These are phyloP conservation scores for Zoroaster sp. DNA, from an alignment of 53 echinoderm and acorn worm species.

Conservation along the genomic window DNA sequence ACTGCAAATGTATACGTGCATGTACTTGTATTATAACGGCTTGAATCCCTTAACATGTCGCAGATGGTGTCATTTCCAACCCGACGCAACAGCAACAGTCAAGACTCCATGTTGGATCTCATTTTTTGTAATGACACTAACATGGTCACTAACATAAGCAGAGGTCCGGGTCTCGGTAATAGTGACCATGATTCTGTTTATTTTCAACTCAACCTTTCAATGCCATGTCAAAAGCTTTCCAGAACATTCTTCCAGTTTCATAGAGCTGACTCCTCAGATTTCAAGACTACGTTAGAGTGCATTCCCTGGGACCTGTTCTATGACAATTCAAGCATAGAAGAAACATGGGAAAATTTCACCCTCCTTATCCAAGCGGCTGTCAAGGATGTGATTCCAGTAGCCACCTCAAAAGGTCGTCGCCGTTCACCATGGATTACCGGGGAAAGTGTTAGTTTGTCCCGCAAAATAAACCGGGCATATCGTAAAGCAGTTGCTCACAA, in stretches of 20 bases:
- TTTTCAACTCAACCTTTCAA: not conserved
- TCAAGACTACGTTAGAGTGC: not conserved
- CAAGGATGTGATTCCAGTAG: not conserved
- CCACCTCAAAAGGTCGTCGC: not conserved
- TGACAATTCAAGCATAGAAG: not conserved
- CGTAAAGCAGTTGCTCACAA: too few relatives aligned
- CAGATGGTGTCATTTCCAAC: not conserved
- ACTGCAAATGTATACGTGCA: not conserved
- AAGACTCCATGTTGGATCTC: not conserved
- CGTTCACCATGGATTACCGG: too few relatives aligned
- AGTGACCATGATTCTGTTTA: constrained; percentile 1
- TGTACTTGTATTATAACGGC: constrained; percentile 7
- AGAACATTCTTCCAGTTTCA: not conserved
- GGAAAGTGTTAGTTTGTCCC: too few relatives aligned
- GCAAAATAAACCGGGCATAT: too few relatives aligned
- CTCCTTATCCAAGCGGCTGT: not conserved
- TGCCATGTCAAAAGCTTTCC: not conserved
- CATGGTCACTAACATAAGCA: not conserved
- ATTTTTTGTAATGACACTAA: not conserved
- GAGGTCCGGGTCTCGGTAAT: not conserved
- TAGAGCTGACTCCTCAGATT: not conserved
- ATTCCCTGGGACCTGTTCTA: constrained; percentile 6
- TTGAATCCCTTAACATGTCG: not conserved
- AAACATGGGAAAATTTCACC: not conserved
- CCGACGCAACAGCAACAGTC: not conserved